phyloP scores from a whole-genome alignment of 2,888 invertebrate genomes.

The Drosophila peninsularis region DNA sequence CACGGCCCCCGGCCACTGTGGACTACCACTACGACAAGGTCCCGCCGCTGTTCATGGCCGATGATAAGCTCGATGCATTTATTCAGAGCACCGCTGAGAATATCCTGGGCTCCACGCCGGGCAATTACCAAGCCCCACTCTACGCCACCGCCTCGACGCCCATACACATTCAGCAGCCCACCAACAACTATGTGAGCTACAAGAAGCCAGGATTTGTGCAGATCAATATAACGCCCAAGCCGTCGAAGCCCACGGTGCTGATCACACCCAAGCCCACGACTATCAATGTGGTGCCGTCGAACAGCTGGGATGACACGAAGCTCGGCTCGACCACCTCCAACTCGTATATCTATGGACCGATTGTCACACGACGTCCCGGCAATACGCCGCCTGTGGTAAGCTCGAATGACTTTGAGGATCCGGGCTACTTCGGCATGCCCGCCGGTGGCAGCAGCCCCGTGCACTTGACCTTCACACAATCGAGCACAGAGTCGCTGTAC shows the following conservation, averaged over 20 bases:
- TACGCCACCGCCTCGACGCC: conserved; percentile 79
- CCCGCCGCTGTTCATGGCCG: conserved; percentile 74
- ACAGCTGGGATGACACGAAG: conserved; percentile 56
- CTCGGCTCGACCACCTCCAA: conserved; percentile 77
- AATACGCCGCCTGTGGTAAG: conserved; percentile 58
- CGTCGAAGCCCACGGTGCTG: conserved; percentile 85
- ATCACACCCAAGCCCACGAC: conserved; percentile 89
- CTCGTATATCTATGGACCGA: conserved; percentile 84
- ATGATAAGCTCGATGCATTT: conserved; percentile 82
- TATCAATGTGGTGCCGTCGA: conserved; percentile 73
- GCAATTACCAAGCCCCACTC: conserved; percentile 65
- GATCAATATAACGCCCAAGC: conserved; percentile 85
- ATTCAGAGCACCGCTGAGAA: conserved; percentile 79
- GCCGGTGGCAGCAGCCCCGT: conserved; percentile 54
- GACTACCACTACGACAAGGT: conserved; percentile 75
- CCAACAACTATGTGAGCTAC: conserved; percentile 48
- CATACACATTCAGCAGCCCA: conserved; percentile 81
- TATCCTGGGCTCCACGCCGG: conserved; percentile 60
- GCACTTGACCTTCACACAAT: conserved; percentile 65
- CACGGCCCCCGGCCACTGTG: conserved; percentile 85
- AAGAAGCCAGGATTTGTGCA: conserved; percentile 83
- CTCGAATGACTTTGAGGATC: conserved; percentile 84
- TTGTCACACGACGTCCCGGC: conserved; percentile 75
- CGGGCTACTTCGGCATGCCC: conserved; percentile 82
- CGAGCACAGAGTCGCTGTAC: conserved; percentile 70